Evolutionary conservation across 2,888 invertebrate genomes (phyloP), one percentile per base, ranked within the genome.

Genomic region (Aphodius sticticus): DNA sequence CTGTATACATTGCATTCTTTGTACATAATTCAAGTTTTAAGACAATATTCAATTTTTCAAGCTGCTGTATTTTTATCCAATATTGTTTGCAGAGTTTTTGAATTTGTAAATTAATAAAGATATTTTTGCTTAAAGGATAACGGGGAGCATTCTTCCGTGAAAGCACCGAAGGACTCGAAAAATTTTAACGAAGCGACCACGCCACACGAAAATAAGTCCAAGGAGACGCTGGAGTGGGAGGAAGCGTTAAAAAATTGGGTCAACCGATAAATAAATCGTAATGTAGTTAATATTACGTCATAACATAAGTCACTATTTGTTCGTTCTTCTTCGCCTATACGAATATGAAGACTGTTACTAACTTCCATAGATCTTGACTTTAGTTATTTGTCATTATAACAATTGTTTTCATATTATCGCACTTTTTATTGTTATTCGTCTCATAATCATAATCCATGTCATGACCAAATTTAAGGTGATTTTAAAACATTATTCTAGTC

Each of bases 201-300:
- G 26, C 53, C 75, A 7, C 38, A 74, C 7, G 86, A 86, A 82
- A 86, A 83, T 79, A 87, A 87, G 81, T 85, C 86, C 14, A 87
- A 88, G 80, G 89, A 89, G 83, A 87, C 88, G 16, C 83, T 89
- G 26, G 89, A 90, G 82, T 93, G 93, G 92, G 93, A 93, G 84
- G 93, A 93, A 85, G 92, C 92, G 16, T 91, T 93, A 84, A 92
- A 92, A 85, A 90, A 93, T 85, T 93, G 93, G 93, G 92, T 93
- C 82, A 93, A 93, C 87, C 92, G 93, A 90, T 93, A 92, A 90
- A 85, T 79, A 16, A 35, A 9, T 69, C 7, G 26, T 76, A 69
- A 6, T 38, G 37, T 70, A 70, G 53, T 53, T 53, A 9, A 53
- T 53, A 12, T 53, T 9, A 53, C 53, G 53, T 53, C 53, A 12